These are phyloP conservation scores for Lepidochitona cinerea DNA, from an alignment of 2,888 invertebrate species.

Conservation along the genomic window DNA sequence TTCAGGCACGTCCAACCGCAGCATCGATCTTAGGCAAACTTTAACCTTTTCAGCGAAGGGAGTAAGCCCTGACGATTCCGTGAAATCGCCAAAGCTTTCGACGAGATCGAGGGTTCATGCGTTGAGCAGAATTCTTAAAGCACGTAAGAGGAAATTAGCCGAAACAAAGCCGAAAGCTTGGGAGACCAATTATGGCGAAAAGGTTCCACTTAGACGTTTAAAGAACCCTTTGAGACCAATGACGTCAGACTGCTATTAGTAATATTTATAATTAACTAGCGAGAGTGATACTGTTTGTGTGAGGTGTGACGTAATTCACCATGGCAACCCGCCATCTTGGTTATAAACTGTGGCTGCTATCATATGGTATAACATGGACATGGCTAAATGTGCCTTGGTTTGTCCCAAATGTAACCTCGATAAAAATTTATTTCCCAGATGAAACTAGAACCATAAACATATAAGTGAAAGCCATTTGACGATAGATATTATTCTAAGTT, in stretches of 20 bases:
- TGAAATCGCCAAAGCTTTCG: not conserved
- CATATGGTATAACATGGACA: too few species aligned
- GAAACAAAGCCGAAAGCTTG: conserved; percentile 37
- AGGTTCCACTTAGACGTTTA: conserved; percentile 33
- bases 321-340: too few species aligned
- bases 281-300: too few species aligned
- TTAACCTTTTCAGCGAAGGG: not conserved
- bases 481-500: too few species aligned
- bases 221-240: conserved; percentile 34
- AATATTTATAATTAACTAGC: too few species aligned
- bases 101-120: not conserved
- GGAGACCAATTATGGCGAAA: conserved; percentile 40
- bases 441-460: too few species aligned
- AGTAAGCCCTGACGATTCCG: not conserved
- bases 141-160: not conserved
- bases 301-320: too few species aligned
- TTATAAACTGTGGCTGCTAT: too few species aligned
- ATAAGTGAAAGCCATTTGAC: too few species aligned
- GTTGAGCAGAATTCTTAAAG: not conserved
- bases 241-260: not conserved
- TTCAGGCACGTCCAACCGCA: not conserved
- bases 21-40: not conserved
- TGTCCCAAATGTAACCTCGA: too few species aligned
- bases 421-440: too few species aligned
- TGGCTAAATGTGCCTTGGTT: too few species aligned